Conservation (phyloP, 1,140 invertebrate genomes). For the Babylonia areolata region DNA sequence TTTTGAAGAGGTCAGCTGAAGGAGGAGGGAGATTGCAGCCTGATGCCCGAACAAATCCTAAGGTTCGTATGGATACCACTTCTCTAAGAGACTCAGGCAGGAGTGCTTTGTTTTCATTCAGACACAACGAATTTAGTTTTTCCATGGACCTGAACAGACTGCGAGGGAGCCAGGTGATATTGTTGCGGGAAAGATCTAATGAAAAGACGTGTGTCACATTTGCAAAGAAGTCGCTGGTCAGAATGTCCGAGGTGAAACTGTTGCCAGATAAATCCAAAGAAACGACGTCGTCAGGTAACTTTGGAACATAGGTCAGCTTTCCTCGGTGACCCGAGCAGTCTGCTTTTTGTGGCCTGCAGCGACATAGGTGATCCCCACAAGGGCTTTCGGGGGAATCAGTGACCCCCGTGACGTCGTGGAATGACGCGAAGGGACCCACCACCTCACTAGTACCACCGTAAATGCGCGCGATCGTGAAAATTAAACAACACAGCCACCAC, state of each 20-base stretch:
- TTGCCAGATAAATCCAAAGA: neutral
- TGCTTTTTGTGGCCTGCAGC: neutral
- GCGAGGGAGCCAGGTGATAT: neutral
- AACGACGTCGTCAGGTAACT: neutral
- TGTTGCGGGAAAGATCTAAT: neutral
- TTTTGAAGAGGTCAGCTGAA: neutral
- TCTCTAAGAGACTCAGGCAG: neutral
- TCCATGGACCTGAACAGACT: neutral
- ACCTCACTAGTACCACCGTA: neutral
- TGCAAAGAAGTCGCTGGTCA: neutral
- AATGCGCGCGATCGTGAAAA: too few species aligned
- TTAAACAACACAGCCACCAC: too few species aligned
- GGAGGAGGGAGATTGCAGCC: neutral
- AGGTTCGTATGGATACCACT: neutral
- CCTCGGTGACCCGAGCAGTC: constrained; percentile 3
- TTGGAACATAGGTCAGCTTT: neutral
- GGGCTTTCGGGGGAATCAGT: neutral
- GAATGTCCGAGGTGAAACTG: neutral
- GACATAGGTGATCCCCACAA: neutral
- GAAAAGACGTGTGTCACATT: neutral
- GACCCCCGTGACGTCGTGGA: neutral
- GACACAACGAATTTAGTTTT: neutral
- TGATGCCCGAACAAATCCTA: too few species aligned
- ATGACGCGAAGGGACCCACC: neutral
- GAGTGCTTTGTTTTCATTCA: neutral